These are phyloP conservation scores for Gallinago stenura DNA, from an alignment of 2,797 vertebrate species.

Conservation along the genomic window DNA sequence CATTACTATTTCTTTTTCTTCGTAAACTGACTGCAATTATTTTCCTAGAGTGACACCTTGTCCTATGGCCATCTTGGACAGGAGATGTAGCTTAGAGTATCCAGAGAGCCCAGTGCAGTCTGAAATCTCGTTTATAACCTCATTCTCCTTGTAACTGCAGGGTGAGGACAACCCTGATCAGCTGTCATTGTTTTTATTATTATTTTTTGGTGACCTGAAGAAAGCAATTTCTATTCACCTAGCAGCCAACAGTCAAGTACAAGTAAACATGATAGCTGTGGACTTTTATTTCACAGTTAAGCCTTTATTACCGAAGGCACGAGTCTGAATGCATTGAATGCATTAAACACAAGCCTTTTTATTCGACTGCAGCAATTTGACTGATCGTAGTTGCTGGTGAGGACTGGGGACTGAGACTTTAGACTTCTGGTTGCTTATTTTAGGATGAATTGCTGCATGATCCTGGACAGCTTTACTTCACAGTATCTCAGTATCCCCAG, in stretches of 20 bases:
- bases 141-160: neutral
- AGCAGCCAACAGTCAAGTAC: neutral
- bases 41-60: neutral
- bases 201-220: neutral
- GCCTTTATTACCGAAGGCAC: neutral
- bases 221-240: conserved; percentile 32
- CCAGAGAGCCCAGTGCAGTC: neutral
- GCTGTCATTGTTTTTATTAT: neutral
- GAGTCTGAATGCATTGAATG: neutral
- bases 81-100: neutral
- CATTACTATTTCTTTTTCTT: neutral
- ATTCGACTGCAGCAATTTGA: neutral
- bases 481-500: neutral
- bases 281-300: conserved; percentile 51
- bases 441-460: neutral
- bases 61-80: neutral
- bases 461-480: neutral
- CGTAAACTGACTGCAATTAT: neutral
- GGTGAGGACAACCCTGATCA: neutral
- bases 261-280: conserved; percentile 22
- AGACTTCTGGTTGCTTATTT: neutral
- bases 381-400: neutral
- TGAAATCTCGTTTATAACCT: neutral
- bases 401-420: neutral
- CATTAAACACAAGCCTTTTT: neutral